phyloP scores from a whole-genome alignment of 2,888 invertebrate species.

The Sylvicola cinctus region DNA sequence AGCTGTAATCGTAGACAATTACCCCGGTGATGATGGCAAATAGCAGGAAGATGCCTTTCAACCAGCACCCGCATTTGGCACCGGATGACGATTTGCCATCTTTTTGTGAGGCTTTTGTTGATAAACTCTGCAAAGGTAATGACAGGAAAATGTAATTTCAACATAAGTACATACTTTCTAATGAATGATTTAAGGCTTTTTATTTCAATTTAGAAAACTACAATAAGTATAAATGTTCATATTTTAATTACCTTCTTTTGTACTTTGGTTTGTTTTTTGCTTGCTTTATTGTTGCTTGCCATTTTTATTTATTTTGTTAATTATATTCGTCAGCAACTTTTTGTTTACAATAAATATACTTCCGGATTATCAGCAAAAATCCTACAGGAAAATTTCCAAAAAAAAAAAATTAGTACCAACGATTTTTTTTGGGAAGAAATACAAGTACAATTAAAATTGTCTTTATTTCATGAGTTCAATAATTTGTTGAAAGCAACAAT shows the following conservation, averaged over 20 bases:
- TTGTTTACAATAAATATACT: too few species aligned
- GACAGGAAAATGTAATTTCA: not conserved
- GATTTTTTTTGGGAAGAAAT: too few species aligned
- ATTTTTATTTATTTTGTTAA: too few species aligned
- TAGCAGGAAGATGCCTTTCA: conserved; percentile 38
- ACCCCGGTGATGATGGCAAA: conserved; percentile 35
- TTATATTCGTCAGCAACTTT: too few species aligned
- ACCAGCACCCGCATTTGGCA: conserved; percentile 42
- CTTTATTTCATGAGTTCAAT: too few species aligned
- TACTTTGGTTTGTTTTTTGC: conserved; percentile 13
- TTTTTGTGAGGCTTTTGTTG: conserved; percentile 15
- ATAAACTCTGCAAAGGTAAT: conserved; percentile 7
- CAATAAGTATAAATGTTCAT: not conserved
- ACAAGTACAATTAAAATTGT: too few species aligned
- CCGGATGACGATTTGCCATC: conserved; percentile 8
- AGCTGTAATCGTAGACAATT: conserved; percentile 42
- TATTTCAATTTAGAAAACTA: not conserved
- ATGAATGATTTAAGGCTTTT: not conserved
- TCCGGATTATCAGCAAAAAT: too few species aligned
- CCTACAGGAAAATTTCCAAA: too few species aligned
- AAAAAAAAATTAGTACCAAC: too few species aligned
- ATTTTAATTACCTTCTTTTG: conserved; percentile 16
- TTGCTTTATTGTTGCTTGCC: conserved; percentile 18
- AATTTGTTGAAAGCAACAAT: too few species aligned
- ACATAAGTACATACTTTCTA: conserved; percentile 1